phyloP scores from a whole-genome alignment of 2,797 vertebrate genomes.

The Leptodactylus fallax region DNA sequence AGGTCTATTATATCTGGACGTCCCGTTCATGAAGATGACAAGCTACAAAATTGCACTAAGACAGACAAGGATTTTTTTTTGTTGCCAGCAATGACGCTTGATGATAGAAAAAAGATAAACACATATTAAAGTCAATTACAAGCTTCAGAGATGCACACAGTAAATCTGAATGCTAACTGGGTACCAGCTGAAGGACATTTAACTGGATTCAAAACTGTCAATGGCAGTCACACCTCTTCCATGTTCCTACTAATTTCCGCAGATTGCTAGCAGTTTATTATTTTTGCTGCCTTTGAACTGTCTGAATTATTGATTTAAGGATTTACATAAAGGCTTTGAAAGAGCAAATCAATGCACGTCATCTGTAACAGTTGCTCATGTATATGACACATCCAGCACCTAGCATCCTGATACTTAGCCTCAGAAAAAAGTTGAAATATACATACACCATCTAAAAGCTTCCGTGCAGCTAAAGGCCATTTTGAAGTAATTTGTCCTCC shows the following conservation, averaged over 20 bases:
- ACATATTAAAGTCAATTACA: not conserved
- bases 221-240: not conserved
- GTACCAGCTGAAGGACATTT: too few relatives aligned
- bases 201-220: not conserved
- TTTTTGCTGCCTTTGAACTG: not conserved
- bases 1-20: not conserved
- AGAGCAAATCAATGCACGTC: not conserved
- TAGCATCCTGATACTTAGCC: too few relatives aligned
- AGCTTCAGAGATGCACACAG: not conserved
- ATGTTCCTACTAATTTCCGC: not conserved
- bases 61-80: too few relatives aligned
- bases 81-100: not conserved
- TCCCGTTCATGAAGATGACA: not conserved
- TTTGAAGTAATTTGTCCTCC: too few relatives aligned
- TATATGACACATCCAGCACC: not conserved
- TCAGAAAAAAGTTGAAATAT: too few relatives aligned
- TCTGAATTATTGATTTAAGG: not conserved
- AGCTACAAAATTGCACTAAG: not conserved
- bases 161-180: not conserved
- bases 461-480: too few relatives aligned
- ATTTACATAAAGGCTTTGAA: not conserved
- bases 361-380: not conserved
- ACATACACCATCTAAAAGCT: too few relatives aligned
- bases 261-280: not conserved
- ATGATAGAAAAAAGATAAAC: not conserved